Conservation (phyloP, 1,140 invertebrate genomes). For the Coptotermes formosanus region DNA sequence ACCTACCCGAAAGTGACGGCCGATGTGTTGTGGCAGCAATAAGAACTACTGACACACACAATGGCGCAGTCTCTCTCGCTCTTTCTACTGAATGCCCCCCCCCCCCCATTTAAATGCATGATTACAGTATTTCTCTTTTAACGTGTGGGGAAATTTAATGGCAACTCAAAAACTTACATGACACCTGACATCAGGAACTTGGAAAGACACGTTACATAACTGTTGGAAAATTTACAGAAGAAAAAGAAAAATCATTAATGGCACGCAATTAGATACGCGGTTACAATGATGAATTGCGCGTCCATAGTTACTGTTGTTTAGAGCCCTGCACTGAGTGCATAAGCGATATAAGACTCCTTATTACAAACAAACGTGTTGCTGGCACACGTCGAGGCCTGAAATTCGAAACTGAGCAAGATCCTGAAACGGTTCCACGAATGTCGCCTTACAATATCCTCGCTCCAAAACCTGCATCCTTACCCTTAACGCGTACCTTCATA, state of each 20-base stretch:
- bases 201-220: neutral
- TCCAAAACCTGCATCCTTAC: no score
- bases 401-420: no score
- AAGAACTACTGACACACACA: no score
- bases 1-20: no score
- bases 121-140: neutral
- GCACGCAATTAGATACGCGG: constrained; percentile 6
- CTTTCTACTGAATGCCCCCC: no score
- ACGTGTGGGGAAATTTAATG: neutral
- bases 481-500: no score
- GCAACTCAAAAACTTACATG: neutral
- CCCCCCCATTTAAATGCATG: neutral
- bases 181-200: neutral
- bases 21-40: no score
- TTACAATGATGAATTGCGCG: constrained; percentile 1
- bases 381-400: no score
- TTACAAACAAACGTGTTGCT: no score
- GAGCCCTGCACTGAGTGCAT: neutral
- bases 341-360: neutral
- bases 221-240: neutral
- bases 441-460: no score
- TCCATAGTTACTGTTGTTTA: neutral
- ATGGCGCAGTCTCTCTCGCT: neutral
- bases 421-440: no score
- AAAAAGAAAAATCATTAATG: constrained; percentile 9